These are phyloP conservation scores for Tragelaphus strepsiceros DNA, from an alignment of 2,113 vertebrate genomes.

Conservation along the genomic window DNA sequence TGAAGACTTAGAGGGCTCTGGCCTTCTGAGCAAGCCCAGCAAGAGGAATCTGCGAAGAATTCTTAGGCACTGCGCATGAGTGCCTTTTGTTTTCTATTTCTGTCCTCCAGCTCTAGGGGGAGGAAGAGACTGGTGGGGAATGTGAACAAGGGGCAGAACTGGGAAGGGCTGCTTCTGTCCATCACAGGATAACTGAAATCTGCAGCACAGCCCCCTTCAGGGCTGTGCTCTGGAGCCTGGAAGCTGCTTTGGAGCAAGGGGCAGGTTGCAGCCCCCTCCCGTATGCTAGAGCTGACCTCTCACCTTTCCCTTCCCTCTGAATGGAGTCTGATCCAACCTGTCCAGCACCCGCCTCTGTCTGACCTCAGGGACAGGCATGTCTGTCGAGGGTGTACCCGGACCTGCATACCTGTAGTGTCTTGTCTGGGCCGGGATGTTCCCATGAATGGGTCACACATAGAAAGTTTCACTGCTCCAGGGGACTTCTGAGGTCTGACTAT, in stretches of 20 bases:
- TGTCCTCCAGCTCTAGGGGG: background rate
- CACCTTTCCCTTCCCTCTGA: background rate
- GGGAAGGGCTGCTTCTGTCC: background rate
- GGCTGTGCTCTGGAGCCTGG: background rate
- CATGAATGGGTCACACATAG: background rate
- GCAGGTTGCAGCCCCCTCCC: background rate
- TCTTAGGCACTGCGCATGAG: background rate
- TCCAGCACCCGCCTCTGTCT: background rate
- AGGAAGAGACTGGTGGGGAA: background rate
- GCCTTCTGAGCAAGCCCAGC: background rate
- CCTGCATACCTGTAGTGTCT: conserved; percentile 18
- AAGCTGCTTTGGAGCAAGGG: background rate
- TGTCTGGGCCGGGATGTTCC: conserved; percentile 26
- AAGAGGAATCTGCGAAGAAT: conserved; percentile 7
- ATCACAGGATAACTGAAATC: background rate
- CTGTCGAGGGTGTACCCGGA: background rate
- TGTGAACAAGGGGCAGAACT: background rate
- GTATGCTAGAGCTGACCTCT: background rate
- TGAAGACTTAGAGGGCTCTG: background rate
- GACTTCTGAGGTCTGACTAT: background rate
- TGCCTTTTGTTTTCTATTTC: conserved; percentile 17
- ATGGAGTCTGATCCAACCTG: background rate
- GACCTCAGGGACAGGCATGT: conserved; percentile 16
- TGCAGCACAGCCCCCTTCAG: background rate
- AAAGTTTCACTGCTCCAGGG: background rate